These are phyloP conservation scores for Odontamblyopus lacepedii DNA, from an alignment of 2,797 vertebrate species.

Conservation along the genomic window DNA sequence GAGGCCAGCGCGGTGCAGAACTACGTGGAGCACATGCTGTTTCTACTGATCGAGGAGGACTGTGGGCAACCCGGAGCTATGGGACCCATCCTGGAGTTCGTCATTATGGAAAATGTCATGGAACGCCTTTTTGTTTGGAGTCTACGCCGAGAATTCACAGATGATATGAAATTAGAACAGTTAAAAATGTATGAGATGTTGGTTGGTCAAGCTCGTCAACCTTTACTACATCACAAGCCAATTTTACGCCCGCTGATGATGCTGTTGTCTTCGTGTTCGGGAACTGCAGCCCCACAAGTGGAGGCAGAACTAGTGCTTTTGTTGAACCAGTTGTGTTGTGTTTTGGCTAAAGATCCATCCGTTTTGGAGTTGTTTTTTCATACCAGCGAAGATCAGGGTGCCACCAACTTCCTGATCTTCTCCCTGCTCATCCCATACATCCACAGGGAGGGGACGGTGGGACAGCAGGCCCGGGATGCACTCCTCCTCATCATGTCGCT, in stretches of 20 bases:
- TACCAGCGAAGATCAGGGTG: slow-evolving; percentile 96
- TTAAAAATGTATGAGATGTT: slow-evolving; percentile 98
- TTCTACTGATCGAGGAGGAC: slow-evolving; percentile 92
- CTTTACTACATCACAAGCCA: slow-evolving; percentile 95
- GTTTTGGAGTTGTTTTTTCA: slow-evolving; percentile 98
- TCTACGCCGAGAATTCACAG: slow-evolving; percentile 90
- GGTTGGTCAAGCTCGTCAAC: slow-evolving; percentile 91
- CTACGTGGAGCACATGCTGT: slow-evolving; percentile 98
- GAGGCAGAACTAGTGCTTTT: slow-evolving; percentile 91
- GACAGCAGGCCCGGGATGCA: slow-evolving; percentile 94
- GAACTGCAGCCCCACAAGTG: slow-evolving; percentile 79
- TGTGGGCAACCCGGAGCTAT: slow-evolving; percentile 88
- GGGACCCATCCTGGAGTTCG: slow-evolving; percentile 97
- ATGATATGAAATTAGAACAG: slow-evolving; percentile 96
- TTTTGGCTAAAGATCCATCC: slow-evolving; percentile 93
- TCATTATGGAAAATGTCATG: slow-evolving; percentile 97
- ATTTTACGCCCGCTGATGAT: slow-evolving; percentile 95
- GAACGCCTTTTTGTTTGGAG: slow-evolving; percentile 99
- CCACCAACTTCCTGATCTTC: slow-evolving; percentile 98
- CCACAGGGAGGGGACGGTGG: slow-evolving; percentile 91
- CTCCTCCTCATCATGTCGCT: slow-evolving; percentile 96
- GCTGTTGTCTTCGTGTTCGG: slow-evolving; percentile 92
- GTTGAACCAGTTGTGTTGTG: slow-evolving; percentile 93
- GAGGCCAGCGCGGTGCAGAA: slow-evolving; percentile 97
- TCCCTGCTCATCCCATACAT: slow-evolving; percentile 97